Evolutionary conservation across 64 coral and sea anemone genomes (phyloP).

Genomic region (Dendronephthya gigantea): DNA sequence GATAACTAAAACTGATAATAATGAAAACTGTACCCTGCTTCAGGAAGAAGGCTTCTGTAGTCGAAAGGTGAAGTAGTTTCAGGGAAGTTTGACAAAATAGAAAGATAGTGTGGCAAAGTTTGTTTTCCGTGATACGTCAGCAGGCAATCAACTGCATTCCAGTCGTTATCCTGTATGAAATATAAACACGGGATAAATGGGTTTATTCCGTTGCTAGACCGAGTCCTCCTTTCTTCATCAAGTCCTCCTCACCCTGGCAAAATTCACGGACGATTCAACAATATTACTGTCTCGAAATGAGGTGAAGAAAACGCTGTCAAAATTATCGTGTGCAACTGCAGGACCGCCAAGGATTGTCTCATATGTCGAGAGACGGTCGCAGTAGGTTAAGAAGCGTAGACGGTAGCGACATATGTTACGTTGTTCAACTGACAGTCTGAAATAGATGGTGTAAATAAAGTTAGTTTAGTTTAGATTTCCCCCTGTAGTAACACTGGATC

Average conservation of each 20-base stretch:
- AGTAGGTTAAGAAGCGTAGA: constrained; percentile 1
- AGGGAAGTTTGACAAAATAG: constrained; percentile 82
- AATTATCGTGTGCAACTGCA: neutral
- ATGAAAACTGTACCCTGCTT: constrained; percentile 53
- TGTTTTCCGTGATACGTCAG: constrained; percentile 80
- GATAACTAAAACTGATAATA: too few relatives aligned
- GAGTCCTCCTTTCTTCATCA: too few relatives aligned
- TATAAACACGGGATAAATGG: neutral
- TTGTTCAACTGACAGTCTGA: neutral
- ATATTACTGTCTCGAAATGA: neutral
- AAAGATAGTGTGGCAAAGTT: constrained; percentile 65
- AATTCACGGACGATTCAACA: neutral
- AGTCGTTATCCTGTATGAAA: constrained; percentile 59
- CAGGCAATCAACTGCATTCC: constrained; percentile 66
- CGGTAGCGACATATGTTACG: constrained; percentile 14
- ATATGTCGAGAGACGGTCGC: neutral
- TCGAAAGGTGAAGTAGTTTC: constrained; percentile 69
- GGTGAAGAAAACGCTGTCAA: constrained; percentile 8
- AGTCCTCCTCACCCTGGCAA: constrained; percentile 10
- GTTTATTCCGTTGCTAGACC: neutral
- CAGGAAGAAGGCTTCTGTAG: constrained; percentile 63
- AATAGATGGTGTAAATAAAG: neutral
- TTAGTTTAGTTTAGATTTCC: too few relatives aligned
- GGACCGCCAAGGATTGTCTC: neutral
- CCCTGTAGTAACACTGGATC: too few relatives aligned